Conservation (phyloP, 2,113 vertebrate genomes). For the Brienomyrus brachyistius region DNA sequence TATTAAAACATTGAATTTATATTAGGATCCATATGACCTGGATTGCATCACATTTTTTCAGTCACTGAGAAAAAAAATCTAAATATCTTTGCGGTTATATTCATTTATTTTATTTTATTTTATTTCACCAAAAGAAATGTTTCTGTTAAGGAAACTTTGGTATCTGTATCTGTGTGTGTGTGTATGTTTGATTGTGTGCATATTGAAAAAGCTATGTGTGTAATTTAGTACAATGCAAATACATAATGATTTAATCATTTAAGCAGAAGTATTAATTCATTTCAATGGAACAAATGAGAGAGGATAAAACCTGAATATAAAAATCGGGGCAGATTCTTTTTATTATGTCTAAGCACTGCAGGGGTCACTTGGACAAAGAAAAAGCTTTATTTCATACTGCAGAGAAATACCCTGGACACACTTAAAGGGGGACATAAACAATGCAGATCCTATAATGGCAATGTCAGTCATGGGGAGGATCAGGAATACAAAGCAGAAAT, state of each 20-base stretch:
- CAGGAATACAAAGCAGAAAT: conserved; percentile 58
- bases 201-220: background rate
- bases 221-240: background rate
- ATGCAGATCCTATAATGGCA: conserved; percentile 65
- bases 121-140: conserved; percentile 16
- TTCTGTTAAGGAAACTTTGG: background rate
- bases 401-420: conserved; percentile 35
- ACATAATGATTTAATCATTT: background rate
- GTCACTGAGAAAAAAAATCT: background rate
- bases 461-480: conserved; percentile 60
- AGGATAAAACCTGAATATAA: background rate
- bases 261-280: background rate
- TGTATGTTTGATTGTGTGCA: background rate
- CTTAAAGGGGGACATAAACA: conserved; percentile 56
- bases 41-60: background rate
- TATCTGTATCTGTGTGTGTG: background rate
- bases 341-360: background rate
- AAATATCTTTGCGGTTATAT: background rate
- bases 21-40: background rate
- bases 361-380: conserved; percentile 41
- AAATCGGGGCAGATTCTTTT: background rate
- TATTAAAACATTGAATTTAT: background rate
- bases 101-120: background rate
- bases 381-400: conserved; percentile 38
- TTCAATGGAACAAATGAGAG: background rate